Evolutionary conservation across 1,140 invertebrate genomes (phyloP).

Genomic region (Fopius arisanus): DNA sequence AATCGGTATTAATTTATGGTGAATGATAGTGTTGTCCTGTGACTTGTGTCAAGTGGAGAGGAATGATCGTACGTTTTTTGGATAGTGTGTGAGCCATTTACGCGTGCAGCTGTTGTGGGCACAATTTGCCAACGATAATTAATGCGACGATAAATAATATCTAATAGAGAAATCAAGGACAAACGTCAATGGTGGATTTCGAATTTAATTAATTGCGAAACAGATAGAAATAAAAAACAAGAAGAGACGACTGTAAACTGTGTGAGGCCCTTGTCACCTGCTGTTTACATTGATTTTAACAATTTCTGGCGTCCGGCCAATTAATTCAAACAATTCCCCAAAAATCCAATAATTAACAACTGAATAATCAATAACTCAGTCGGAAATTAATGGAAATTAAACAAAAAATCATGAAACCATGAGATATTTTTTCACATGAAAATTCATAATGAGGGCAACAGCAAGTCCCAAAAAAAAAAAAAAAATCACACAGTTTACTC

Average conservation of each 20-base stretch:
- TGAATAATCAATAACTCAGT: too few species aligned
- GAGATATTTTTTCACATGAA: background rate
- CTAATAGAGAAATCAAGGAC: background rate
- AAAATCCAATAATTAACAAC: too few species aligned
- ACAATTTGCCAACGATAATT: background rate
- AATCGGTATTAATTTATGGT: background rate
- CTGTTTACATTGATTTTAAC: too few species aligned
- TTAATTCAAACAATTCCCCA: too few species aligned
- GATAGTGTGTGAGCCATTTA: background rate
- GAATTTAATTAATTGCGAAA: background rate
- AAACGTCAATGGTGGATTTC: background rate
- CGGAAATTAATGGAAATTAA: background rate
- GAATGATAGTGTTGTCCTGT: background rate
- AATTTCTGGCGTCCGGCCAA: too few species aligned
- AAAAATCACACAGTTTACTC: background rate
- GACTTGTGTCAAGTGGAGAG: background rate
- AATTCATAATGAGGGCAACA: background rate
- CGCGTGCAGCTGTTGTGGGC: slow-evolving; percentile 17
- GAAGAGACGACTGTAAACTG: background rate
- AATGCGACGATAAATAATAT: background rate
- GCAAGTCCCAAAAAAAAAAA: background rate
- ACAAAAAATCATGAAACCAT: background rate
- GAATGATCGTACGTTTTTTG: background rate
- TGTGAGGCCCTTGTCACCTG: background rate
- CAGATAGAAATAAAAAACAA: background rate